Percentiles rank a stretch among this genome's conserved stretches.
Evolutionary conservation across 2,888 invertebrate genomes (phyloP).

Genomic region (Trilocha varians): DNA sequence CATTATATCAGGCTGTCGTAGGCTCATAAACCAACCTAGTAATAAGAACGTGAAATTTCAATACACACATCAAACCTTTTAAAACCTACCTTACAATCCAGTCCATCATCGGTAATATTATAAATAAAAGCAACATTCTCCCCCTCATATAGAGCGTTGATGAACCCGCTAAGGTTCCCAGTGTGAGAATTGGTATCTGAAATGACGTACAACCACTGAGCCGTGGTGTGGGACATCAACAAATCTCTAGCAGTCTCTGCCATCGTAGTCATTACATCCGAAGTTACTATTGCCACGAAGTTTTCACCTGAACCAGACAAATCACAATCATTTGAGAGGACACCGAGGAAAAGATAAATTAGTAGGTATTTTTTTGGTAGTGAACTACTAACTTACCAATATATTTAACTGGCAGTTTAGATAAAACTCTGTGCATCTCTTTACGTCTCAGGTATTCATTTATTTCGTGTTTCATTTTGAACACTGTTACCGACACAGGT

Average conservation of each 20-base stretch:
- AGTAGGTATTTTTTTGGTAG: background rate
- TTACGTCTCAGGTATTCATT: slow-evolving; percentile 56
- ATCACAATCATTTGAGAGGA: background rate
- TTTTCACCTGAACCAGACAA: slow-evolving; percentile 57
- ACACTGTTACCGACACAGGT: slow-evolving; percentile 65
- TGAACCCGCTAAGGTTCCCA: slow-evolving; percentile 69
- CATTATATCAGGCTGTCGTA: no score
- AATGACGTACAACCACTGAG: slow-evolving; percentile 88
- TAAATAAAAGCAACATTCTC: slow-evolving; percentile 86
- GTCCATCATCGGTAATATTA: slow-evolving; percentile 73
- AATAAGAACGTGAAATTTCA: no score
- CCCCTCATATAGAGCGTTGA: slow-evolving; percentile 79
- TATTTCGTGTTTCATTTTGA: slow-evolving; percentile 64
- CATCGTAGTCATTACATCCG: slow-evolving; percentile 75
- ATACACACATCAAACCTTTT: slow-evolving; percentile 4
- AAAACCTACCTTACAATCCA: slow-evolving; percentile 73
- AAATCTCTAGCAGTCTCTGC: slow-evolving; percentile 79
- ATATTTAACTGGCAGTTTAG: slow-evolving; percentile 56
- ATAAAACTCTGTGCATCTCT: slow-evolving; percentile 57
- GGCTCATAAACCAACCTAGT: no score
- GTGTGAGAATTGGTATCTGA: slow-evolving; percentile 70
- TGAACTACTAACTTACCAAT: slow-evolving; percentile 49
- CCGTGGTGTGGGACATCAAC: slow-evolving; percentile 78
- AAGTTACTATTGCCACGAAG: slow-evolving; percentile 77
- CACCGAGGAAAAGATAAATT: background rate